Base-by-base conservation (phyloP, 2,797 vertebrate genomes). In the Eremophila alpestris region DNA sequence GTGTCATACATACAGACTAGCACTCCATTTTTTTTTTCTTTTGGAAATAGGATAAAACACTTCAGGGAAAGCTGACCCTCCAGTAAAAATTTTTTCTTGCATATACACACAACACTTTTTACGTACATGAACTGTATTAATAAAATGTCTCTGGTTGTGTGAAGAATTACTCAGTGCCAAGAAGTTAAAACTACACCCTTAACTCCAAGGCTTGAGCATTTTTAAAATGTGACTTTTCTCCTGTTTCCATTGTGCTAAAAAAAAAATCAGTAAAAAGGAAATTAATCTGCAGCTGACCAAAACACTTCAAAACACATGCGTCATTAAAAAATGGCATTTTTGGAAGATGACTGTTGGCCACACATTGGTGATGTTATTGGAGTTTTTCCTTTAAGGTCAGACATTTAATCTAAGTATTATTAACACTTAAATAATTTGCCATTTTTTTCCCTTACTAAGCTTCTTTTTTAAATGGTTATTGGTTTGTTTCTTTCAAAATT, bases 221-320 rank as follows among this genome's bases (percentile, higher is more conserved):
- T 93, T 55, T 48, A 62, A 62, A 80, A 80, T 73, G 45, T 56
- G 55, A 59, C 17, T 81, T 83, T 88, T 67, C 16, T 58, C 21
- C n/a, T 58, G 59, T 74, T 88, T 89, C 63, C 55, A 76, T 78
- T 86, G 59, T 73, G 26, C 4, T 71, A 13, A 84, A 75, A 76
- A 65, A 54, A 46, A 56, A 38, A 15, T 4, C 19, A 16, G 22
- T 13, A 52, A n/a, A 58, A 75, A 54, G 36, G 49, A 84, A 89
- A 94, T 89, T 63, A 90, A 77, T 82, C 67, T 76, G 40, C 67
- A 84, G 38, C 59, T 94, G 76, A 83, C 54, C 73, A 83, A 91
- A 95, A 59, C 41, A 83, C 21, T 69, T 68, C 45, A 92, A 90
- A 89, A 92, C 36, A 59, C 20, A 87, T 69, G 38, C 22, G 16